A percentile compares a stretch with the other conserved stretches of the same genome.
These are phyloP conservation scores for Saccostrea glomerata DNA, from an alignment of 1,140 invertebrate species.

Conservation along the genomic window DNA sequence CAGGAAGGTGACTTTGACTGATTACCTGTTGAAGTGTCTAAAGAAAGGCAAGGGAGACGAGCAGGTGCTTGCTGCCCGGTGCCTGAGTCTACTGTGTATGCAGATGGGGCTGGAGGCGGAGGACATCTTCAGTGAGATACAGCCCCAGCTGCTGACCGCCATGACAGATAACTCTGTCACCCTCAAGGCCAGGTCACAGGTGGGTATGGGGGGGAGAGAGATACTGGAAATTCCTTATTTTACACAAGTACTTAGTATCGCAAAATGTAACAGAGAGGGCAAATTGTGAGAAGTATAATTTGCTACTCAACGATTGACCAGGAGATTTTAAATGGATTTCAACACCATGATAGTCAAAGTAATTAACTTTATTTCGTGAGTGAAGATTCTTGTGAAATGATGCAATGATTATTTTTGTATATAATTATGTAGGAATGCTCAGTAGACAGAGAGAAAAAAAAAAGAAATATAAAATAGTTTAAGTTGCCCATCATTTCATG, in stretches of 20 bases:
- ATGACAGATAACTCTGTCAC: conserved; percentile 83
- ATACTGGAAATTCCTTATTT: not conserved
- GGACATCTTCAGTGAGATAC: conserved; percentile 82
- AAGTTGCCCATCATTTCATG: no score
- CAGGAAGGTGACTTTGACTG: conserved; percentile 88
- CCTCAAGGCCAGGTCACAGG: conserved; percentile 83
- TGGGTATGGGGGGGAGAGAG: conserved; percentile 68
- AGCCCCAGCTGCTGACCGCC: conserved; percentile 82
- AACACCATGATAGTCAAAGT: no score
- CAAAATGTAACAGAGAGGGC: no score
- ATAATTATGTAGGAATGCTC: no score
- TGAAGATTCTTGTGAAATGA: no score
- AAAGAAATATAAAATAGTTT: no score
- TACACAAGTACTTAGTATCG: not conserved
- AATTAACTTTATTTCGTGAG: no score
- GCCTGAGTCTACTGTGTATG: conserved; percentile 89
- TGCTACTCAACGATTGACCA: no score
- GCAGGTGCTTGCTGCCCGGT: conserved; percentile 87
- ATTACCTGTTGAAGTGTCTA: conserved; percentile 88
- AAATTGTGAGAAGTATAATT: no score
- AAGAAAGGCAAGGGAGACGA: conserved; percentile 91
- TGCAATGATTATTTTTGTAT: no score
- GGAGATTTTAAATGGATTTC: no score
- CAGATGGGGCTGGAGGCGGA: conserved; percentile 88
- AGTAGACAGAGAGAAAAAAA: no score